Evolutionary conservation across 2,888 invertebrate genomes (phyloP).

Genomic region (Aproaerema taeniolella): DNA sequence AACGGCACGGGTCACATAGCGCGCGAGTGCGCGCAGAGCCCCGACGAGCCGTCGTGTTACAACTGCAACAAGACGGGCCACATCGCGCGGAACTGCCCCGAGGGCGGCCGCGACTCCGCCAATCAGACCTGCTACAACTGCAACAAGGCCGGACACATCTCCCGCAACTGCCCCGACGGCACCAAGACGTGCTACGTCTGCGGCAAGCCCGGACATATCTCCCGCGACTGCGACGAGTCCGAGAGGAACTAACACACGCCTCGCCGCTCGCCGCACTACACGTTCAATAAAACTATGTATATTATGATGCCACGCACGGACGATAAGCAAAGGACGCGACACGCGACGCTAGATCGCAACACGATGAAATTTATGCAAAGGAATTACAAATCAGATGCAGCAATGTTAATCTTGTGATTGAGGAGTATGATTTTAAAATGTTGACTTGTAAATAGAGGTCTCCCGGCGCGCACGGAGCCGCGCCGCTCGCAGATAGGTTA

Average conservation of each 20-base stretch:
- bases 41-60: conserved; percentile 92
- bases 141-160: conserved; percentile 95
- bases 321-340: conserved; percentile 74
- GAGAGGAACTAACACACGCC: conserved; percentile 78
- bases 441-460: conserved; percentile 71
- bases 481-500: conserved; percentile 46
- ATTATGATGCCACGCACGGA: conserved; percentile 74
- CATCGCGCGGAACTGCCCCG: conserved; percentile 91
- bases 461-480: conserved; percentile 38
- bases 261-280: conserved; percentile 29
- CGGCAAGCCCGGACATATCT: conserved; percentile 93
- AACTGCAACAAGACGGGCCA: conserved; percentile 97
- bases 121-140: conserved; percentile 94
- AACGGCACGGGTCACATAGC: conserved; percentile 96
- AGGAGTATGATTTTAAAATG: conserved; percentile 63
- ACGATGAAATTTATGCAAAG: conserved; percentile 63
- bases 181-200: conserved; percentile 95
- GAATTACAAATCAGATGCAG: conserved; percentile 67
- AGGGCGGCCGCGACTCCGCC: conserved; percentile 82
- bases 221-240: conserved; percentile 91
- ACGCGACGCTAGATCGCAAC: conserved; percentile 59
- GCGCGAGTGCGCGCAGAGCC: conserved; percentile 92
- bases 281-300: conserved; percentile 59
- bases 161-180: conserved; percentile 89
- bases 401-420: conserved; percentile 47